Evolutionary conservation across 2,113 vertebrate genomes (phyloP).

Genomic region (Andinoacara biseriatus): DNA sequence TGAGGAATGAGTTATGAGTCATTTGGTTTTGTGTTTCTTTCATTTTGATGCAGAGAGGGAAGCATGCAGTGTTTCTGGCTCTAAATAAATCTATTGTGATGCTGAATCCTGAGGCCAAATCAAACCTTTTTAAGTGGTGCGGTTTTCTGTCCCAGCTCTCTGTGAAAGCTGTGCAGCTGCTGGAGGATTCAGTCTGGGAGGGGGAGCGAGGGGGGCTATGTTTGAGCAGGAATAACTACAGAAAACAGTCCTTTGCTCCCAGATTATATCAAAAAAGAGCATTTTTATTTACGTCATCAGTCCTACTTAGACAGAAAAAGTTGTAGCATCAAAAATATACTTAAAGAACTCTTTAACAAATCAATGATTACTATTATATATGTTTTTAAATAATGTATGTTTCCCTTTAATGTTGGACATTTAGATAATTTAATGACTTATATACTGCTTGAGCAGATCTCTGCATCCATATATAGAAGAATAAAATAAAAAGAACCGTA

Average conservation of each 20-base stretch:
- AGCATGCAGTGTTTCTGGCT: not conserved
- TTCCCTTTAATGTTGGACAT: not conserved
- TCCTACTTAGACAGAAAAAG: not conserved
- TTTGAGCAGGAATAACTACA: not conserved
- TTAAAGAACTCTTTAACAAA: not conserved
- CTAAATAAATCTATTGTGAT: not conserved
- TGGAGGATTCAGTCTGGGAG: not conserved
- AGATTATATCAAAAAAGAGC: not conserved
- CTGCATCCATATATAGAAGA: accelerated
- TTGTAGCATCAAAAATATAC: slow-evolving; percentile 1
- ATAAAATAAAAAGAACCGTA: not conserved
- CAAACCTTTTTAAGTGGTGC: slow-evolving; percentile 21
- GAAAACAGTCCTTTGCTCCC: not conserved
- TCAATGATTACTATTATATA: too few species aligned
- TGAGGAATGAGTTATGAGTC: not conserved
- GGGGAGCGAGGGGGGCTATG: not conserved
- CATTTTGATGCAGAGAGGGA: slow-evolving; percentile 4
- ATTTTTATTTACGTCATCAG: not conserved
- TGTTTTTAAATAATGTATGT: too few species aligned
- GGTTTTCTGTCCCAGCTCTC: not conserved
- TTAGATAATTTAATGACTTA: not conserved
- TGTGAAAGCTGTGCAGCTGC: not conserved
- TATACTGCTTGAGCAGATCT: not conserved
- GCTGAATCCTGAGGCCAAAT: not conserved
- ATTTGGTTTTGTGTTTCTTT: not conserved